Evolutionary conservation across 92 coral and sea anemone genomes (phyloP), one percentile per base, ranked within the genome.

Genomic region (Parazoanthus darwini): DNA sequence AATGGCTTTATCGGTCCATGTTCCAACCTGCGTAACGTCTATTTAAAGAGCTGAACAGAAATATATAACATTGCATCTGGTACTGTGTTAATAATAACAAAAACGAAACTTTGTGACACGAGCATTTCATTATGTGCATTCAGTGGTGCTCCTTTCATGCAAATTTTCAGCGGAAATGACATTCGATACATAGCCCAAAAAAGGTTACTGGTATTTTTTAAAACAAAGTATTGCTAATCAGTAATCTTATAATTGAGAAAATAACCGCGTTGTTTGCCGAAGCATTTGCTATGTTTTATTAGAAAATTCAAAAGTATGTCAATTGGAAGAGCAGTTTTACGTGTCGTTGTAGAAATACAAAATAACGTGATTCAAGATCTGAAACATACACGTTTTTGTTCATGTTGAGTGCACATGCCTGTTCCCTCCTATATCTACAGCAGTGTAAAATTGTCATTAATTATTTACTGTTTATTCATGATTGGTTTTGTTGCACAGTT

Each of bases 111-210:
- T 76, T 46, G 35, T 16, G 75, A 72, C 78, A 70, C 15, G 72
- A 84, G 46, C 15, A 42, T 48, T 70, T 51, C 26, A 14, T 23
- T 44, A 39, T 43, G 26, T 4, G 46, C 42, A 82, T 59, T 48
- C 25, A 35, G 85, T 58, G 67, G 37, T 51, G 11, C 42, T 48
- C 59, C 65, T 70, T 72, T 72, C 87, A 70, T 23, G 74, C 73
- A 84, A 71, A 33, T 68, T 79, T 84, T 37, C 56, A 48, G 87
- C 87, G 87, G 87, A 84, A 84, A 84, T 84, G 78, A 42, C 46
- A 43, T 84, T 71, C n/a, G 79, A 84, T 70, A 84, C 79, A 70
- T 46, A 71, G 25, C 79, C 78, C 39, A 44, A 46, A 67, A 80
- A 68, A 67, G 87, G 54, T 70, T 83, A 44, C 67, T 14, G 5